phyloP scores from a whole-genome alignment of 2,797 vertebrate genomes.

The Tragopan temminckii region DNA sequence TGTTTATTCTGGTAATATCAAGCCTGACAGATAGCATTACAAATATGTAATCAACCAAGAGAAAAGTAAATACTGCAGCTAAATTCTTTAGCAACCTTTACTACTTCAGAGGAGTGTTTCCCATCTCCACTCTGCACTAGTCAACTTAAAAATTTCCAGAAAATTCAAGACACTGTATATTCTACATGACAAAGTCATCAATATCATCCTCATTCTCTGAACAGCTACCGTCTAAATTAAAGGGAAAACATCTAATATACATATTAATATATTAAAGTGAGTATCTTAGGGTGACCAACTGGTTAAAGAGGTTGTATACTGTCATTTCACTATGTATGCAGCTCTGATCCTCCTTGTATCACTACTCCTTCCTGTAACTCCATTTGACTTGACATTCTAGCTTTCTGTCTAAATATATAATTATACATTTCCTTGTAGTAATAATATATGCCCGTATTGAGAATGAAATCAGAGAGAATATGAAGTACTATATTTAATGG shows the following conservation, averaged over 20 bases:
- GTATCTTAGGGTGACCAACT: background rate
- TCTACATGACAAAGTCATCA: background rate
- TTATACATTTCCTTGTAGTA: background rate
- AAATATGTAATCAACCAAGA: background rate
- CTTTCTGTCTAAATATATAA: constrained; percentile 18
- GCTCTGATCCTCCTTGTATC: background rate
- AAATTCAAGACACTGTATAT: background rate
- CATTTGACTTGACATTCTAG: background rate
- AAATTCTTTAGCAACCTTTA: background rate
- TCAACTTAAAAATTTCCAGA: background rate
- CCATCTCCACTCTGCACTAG: background rate
- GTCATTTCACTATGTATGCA: background rate
- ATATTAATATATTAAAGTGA: background rate
- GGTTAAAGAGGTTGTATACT: background rate
- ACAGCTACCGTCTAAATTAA: constrained; percentile 4
- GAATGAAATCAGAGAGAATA: background rate
- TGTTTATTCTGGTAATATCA: background rate
- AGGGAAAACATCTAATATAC: background rate
- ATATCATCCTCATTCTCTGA: background rate
- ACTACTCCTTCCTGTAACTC: background rate
- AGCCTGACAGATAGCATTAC: background rate
- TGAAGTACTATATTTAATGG: background rate
- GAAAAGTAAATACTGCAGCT: background rate
- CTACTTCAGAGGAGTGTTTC: background rate
- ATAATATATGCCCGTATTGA: background rate